These are phyloP conservation scores for Actinernus sp. DNA, from an alignment of 92 coral and sea anemone species.

Conservation along the genomic window DNA sequence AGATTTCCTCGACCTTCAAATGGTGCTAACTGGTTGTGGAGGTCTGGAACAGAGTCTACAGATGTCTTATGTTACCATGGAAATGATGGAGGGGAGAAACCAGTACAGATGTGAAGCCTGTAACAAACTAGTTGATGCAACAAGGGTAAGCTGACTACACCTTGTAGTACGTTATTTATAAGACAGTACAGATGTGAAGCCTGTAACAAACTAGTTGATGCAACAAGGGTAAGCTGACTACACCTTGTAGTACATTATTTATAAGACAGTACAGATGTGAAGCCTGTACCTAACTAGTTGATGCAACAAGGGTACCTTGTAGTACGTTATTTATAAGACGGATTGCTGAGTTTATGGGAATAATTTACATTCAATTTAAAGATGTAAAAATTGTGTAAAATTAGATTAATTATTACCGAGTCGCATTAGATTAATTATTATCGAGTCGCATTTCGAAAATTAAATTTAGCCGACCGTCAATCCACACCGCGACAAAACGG, in stretches of 20 bases:
- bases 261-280: constrained; percentile 83
- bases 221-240: constrained; percentile 61
- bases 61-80: constrained; percentile 62
- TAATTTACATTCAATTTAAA: no score
- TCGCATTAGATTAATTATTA: no score
- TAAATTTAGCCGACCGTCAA: no score
- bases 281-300: constrained; percentile 66
- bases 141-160: constrained; percentile 60
- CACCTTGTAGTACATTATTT: no score
- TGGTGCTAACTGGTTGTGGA: constrained; percentile 72
- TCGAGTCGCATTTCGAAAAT: no score
- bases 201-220: constrained; percentile 77
- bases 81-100: constrained; percentile 71
- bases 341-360: no score
- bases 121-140: constrained; percentile 72
- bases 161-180: no score
- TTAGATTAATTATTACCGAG: no score
- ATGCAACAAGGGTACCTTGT: constrained; percentile 86
- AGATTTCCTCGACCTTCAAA: constrained; percentile 82
- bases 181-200: constrained; percentile 77
- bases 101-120: constrained; percentile 79
- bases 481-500: no score
- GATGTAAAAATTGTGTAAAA: no score
- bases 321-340: no score
- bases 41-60: constrained; percentile 73